These are phyloP conservation scores for Pteropus rufus DNA, from an alignment of 2,797 vertebrate genomes.

Conservation along the genomic window DNA sequence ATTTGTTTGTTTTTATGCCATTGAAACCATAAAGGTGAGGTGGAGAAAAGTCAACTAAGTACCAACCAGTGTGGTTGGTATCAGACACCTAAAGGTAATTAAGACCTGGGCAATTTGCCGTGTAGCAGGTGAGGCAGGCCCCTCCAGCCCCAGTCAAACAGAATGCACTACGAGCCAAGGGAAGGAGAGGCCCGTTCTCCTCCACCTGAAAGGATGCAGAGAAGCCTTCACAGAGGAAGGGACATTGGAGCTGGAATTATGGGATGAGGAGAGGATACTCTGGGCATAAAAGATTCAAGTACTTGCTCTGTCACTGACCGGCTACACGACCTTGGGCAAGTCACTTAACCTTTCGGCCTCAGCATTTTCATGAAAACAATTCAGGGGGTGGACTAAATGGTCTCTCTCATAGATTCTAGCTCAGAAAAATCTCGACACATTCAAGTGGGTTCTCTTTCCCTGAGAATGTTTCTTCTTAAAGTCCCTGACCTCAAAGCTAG, in stretches of 20 bases:
- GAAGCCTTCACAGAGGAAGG: not conserved
- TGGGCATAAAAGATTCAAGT: not conserved
- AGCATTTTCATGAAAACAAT: not conserved
- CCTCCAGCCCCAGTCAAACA: not conserved
- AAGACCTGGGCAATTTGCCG: not conserved
- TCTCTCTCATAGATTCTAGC: not conserved
- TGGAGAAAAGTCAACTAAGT: not conserved
- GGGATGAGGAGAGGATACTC: not conserved
- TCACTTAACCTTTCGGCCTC: not conserved
- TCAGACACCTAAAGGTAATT: not conserved
- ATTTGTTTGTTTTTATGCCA: not conserved
- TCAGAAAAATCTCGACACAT: not conserved
- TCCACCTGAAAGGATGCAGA: not conserved
- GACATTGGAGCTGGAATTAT: not conserved
- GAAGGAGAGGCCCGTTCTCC: not conserved
- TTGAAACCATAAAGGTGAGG: not conserved
- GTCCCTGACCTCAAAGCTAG: not conserved
- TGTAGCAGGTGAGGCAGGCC: not conserved
- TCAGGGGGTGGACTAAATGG: not conserved
- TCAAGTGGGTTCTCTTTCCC: not conserved
- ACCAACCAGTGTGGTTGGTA: not conserved
- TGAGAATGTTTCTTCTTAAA: not conserved
- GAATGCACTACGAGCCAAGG: not conserved
- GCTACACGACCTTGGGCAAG: not conserved
- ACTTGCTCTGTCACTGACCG: not conserved